Conservation (phyloP, 2,888 invertebrate genomes). For the Malthinus seriepunctatus region DNA sequence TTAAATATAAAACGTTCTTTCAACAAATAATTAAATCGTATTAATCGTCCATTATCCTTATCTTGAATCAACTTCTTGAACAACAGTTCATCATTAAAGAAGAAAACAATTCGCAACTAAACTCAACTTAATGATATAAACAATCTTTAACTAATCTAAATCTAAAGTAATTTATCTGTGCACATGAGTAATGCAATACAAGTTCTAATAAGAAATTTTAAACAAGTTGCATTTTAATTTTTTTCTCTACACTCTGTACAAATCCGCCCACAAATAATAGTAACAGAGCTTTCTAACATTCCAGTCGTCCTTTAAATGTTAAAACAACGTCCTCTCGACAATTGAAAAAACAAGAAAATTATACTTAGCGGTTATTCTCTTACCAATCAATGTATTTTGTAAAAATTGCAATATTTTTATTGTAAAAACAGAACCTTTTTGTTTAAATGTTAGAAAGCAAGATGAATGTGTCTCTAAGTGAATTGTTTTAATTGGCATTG, state of each 20-base stretch:
- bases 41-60: too few species aligned
- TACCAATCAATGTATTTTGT: constrained; percentile 2
- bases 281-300: constrained; percentile 46
- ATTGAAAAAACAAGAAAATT: background rate
- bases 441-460: background rate
- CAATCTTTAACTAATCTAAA: constrained; percentile 19
- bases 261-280: constrained; percentile 45
- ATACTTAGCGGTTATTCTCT: constrained; percentile 9
- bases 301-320: constrained; percentile 40
- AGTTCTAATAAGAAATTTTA: constrained; percentile 37
- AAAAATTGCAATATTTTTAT: background rate
- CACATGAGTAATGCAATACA: constrained; percentile 39
- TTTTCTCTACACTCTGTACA: constrained; percentile 37
- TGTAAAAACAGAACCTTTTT: background rate
- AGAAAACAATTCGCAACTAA: too few species aligned
- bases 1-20: too few species aligned
- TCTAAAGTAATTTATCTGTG: constrained; percentile 37
- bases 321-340: constrained; percentile 3
- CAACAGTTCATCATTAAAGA: background rate
- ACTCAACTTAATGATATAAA: constrained; percentile 4
- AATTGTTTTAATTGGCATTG: constrained; percentile 13
- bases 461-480: background rate
- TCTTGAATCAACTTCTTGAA: too few species aligned
- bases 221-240: constrained; percentile 40
- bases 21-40: too few species aligned